phyloP scores from a whole-genome alignment of 2,113 vertebrate species.

The Cathartes aura region DNA sequence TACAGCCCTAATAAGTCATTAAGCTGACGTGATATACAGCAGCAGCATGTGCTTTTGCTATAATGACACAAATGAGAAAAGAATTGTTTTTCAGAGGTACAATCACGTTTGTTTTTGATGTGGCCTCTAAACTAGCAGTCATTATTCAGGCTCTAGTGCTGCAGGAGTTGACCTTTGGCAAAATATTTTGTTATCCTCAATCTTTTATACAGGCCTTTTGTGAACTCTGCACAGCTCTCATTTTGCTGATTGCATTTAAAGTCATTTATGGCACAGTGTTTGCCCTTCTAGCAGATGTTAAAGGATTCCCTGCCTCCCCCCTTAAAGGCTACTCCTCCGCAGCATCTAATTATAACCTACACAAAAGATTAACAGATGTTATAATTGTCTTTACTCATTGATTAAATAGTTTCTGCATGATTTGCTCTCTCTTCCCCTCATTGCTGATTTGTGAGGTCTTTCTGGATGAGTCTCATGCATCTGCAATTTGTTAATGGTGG shows the following conservation, averaged over 20 bases:
- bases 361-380: slow-evolving; percentile 87
- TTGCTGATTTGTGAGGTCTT: slow-evolving; percentile 70
- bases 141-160: slow-evolving; percentile 40
- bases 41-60: slow-evolving; percentile 30
- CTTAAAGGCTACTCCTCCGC: slow-evolving; percentile 75
- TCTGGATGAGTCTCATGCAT: slow-evolving; percentile 60
- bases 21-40: slow-evolving; percentile 33
- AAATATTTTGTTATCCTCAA: slow-evolving; percentile 70
- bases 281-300: slow-evolving; percentile 80
- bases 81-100: slow-evolving; percentile 51
- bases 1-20: slow-evolving; percentile 47
- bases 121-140: slow-evolving; percentile 43
- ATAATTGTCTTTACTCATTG: slow-evolving; percentile 83
- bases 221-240: slow-evolving; percentile 56
- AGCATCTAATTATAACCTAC: slow-evolving; percentile 81
- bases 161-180: slow-evolving; percentile 66
- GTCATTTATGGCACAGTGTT: slow-evolving; percentile 61
- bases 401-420: slow-evolving; percentile 84
- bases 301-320: slow-evolving; percentile 68
- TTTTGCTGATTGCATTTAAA: slow-evolving; percentile 69
- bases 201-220: slow-evolving; percentile 62
- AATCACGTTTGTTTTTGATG: slow-evolving; percentile 37
- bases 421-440: slow-evolving; percentile 57
- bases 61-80: slow-evolving; percentile 52
- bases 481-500: slow-evolving; percentile 51